Evolutionary conservation across 2,113 vertebrate species (phyloP).

Genomic region (Vidua chalybeata): DNA sequence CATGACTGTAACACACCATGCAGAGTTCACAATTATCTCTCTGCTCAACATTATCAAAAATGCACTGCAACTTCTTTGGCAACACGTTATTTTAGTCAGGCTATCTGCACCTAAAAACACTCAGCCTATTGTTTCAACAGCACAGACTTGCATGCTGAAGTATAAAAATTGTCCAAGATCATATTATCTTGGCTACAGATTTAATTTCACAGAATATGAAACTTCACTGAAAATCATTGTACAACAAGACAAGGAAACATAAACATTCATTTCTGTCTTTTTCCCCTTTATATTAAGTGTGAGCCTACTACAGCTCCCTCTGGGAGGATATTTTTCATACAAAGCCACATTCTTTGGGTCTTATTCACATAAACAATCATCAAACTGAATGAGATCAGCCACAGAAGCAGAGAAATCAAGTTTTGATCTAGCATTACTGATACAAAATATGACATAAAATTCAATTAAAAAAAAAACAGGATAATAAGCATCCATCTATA

Average conservation of each 20-base stretch:
- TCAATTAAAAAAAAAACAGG: background rate
- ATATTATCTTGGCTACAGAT: slow-evolving; percentile 31
- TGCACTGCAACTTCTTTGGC: background rate
- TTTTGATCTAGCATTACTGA: background rate
- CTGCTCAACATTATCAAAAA: background rate
- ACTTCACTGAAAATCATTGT: slow-evolving; percentile 7
- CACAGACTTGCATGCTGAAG: background rate
- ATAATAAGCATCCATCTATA: background rate
- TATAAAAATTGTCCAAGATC: slow-evolving; percentile 43
- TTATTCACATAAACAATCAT: background rate
- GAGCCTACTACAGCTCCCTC: slow-evolving; percentile 2
- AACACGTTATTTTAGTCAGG: background rate
- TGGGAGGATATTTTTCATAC: background rate
- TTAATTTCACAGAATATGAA: slow-evolving; percentile 49
- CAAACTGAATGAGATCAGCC: background rate
- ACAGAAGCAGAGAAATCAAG: background rate
- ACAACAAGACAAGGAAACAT: background rate
- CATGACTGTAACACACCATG: background rate
- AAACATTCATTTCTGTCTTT: background rate
- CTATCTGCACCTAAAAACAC: slow-evolving; percentile 40
- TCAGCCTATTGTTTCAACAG: slow-evolving; percentile 58
- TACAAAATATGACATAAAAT: background rate
- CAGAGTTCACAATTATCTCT: background rate
- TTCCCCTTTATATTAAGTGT: background rate
- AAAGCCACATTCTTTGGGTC: background rate